Percentiles rank a stretch among this genome's conserved stretches.
phyloP scores from a whole-genome alignment of 2,888 invertebrate species.

The Lobophora halterata region DNA sequence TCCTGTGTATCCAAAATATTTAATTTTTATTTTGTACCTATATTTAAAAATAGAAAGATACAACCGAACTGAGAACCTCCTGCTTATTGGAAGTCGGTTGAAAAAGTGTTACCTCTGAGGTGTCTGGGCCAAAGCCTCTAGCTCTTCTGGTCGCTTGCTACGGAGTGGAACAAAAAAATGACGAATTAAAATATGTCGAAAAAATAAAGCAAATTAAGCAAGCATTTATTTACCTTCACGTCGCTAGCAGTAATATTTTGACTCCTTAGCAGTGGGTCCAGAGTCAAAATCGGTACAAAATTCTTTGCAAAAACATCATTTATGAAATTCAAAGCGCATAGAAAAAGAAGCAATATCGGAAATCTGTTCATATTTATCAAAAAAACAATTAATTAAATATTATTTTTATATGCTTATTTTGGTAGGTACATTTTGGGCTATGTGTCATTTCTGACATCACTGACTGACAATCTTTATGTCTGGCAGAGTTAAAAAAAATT shows the following conservation, averaged over 20 bases:
- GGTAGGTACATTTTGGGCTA: no score
- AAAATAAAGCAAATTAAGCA: not conserved
- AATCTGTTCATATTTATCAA: constrained; percentile 30
- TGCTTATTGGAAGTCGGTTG: not conserved
- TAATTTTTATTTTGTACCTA: no score
- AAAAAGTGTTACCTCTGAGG: constrained; percentile 12
- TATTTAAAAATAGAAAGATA: no score
- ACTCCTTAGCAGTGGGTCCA: constrained; percentile 35
- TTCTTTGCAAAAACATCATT: constrained; percentile 30
- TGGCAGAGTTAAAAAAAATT: no score
- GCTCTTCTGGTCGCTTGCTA: constrained; percentile 15
- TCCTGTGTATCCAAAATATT: no score
- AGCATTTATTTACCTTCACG: constrained; percentile 34
- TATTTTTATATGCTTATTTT: no score
- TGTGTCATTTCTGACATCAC: no score
- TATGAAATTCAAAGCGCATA: constrained; percentile 12
- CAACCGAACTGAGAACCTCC: no score
- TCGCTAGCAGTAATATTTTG: constrained; percentile 21
- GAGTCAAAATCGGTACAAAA: constrained; percentile 44
- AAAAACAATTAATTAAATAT: constrained; percentile 11
- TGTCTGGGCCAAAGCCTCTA: constrained; percentile 13
- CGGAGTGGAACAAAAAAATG: not conserved
- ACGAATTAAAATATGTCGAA: constrained; percentile 1
- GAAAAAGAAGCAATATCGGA: constrained; percentile 22
- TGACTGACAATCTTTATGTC: no score